phyloP scores from a whole-genome alignment of 1,140 invertebrate genomes.

The Diplogasteroides magnus region DNA sequence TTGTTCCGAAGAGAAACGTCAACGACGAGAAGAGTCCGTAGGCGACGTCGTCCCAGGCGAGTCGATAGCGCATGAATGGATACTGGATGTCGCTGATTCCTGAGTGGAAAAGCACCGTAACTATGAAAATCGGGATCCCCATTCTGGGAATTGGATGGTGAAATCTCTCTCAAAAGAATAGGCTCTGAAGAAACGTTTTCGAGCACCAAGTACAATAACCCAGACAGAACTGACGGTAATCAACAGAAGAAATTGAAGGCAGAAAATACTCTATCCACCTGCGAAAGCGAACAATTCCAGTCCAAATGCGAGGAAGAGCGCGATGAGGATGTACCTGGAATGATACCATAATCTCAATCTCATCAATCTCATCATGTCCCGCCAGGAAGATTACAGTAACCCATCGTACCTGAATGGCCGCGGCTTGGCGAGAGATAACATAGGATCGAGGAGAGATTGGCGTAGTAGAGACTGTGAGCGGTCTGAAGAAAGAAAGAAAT shows the following conservation, averaged over 20 bases:
- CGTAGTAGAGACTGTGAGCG: too few relatives aligned
- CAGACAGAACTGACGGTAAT: too few relatives aligned
- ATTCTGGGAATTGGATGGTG: background rate
- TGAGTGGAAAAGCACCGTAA: constrained; percentile 1
- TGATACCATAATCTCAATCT: too few relatives aligned
- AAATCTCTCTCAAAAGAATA: background rate
- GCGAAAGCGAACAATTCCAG: constrained; percentile 23
- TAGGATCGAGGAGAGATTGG: background rate
- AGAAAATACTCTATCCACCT: constrained; percentile 6
- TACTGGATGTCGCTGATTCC: constrained; percentile 34
- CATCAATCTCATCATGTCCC: too few relatives aligned
- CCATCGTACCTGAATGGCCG: background rate
- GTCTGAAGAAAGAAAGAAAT: too few relatives aligned
- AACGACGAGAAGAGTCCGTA: constrained; percentile 35
- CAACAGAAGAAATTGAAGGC: too few relatives aligned
- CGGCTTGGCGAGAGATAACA: background rate
- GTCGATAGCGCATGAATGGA: constrained; percentile 33
- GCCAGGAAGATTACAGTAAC: too few relatives aligned
- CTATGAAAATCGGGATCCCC: too few relatives aligned
- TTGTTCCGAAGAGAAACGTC: constrained; percentile 23
- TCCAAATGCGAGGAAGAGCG: constrained; percentile 15
- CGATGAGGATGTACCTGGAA: background rate
- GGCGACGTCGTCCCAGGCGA: constrained; percentile 32
- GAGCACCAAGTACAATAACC: background rate
- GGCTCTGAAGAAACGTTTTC: background rate